Base-by-base conservation (phyloP, 2,797 vertebrate species). In the Iguana delicatissima region DNA sequence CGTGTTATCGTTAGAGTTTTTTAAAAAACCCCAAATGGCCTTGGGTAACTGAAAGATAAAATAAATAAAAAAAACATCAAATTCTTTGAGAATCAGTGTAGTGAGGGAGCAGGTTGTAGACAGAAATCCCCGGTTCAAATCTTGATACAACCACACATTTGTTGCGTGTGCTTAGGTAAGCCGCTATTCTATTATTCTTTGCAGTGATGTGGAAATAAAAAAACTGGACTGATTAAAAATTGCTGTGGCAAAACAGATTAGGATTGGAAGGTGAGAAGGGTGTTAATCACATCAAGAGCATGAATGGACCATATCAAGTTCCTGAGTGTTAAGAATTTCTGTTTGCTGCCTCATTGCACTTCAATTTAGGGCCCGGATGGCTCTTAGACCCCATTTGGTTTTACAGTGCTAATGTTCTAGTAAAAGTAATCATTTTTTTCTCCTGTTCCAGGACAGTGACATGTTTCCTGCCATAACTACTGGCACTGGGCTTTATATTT, bases 401-500 rank as follows among this genome's bases (percentile, higher is more conserved):
- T 22, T 24, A 46, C 6, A 38, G 29, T 38, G 29, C 18, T 32
- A 32, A 22, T n/a, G 29, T 76, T 83, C 35, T 82, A 52, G 6
- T 29, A 83, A 32, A 72, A 2, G 3, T 77, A 6, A 77, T 59
- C n/a, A 26, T 46, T 4, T 38, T 46, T 64, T 80, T 0, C 50
- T 91, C 91, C 89, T 6, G 77, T 95, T 94, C 1, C 95, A 99
- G 99, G 96, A 92, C 0, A 97, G 96, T 2, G 98, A 99, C 85
- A 97, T 98, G 96, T 99, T 81, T 98, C 98, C 72, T 97, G 98
- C 92, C 99, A 99, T 86, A 99, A 99, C 95, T 99, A 99, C 77
- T 99, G 99, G 99, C 99, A 99, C 91, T 99, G 99, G 99, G 98
- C 98, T 55, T 96, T 99, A 0, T 98, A 98, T 95, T 97, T 98